Conservation (phyloP, 2,888 invertebrate genomes). For the Sepiola atlantica region DNA sequence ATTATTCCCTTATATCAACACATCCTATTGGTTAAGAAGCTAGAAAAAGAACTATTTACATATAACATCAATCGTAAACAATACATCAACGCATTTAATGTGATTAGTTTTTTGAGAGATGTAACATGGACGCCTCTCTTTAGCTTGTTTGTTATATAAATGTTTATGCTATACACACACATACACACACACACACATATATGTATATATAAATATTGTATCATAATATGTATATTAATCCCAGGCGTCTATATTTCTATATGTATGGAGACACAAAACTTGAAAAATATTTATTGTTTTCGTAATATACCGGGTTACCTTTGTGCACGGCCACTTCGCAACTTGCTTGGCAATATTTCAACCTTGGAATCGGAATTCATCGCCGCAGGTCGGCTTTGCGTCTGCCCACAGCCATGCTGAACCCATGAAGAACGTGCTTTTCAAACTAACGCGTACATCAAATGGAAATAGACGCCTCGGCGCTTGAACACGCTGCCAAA, state of each 20-base stretch:
- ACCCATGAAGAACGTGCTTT: neutral
- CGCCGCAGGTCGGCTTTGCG: neutral
- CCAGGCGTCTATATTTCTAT: neutral
- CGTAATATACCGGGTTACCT: neutral
- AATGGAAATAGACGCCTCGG: neutral
- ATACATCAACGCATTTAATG: too few species aligned
- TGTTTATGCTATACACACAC: neutral
- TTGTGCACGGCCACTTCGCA: neutral
- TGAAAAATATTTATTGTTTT: neutral
- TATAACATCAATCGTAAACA: too few species aligned
- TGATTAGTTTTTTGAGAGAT: too few species aligned
- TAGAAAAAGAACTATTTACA: too few species aligned
- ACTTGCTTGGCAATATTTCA: neutral
- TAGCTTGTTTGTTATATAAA: too few species aligned
- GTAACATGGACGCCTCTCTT: too few species aligned
- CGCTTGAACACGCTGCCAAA: neutral
- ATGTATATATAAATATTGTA: neutral
- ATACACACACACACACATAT: neutral
- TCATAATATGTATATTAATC: neutral
- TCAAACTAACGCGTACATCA: neutral
- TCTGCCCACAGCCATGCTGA: neutral
- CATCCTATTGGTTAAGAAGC: too few species aligned
- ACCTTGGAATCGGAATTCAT: neutral
- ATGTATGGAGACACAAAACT: neutral
- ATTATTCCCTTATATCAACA: too few species aligned